Percentiles rank a stretch among this genome's conserved stretches.
Conservation (phyloP, 2,797 vertebrate genomes). For the Phoebastria nigripes region DNA sequence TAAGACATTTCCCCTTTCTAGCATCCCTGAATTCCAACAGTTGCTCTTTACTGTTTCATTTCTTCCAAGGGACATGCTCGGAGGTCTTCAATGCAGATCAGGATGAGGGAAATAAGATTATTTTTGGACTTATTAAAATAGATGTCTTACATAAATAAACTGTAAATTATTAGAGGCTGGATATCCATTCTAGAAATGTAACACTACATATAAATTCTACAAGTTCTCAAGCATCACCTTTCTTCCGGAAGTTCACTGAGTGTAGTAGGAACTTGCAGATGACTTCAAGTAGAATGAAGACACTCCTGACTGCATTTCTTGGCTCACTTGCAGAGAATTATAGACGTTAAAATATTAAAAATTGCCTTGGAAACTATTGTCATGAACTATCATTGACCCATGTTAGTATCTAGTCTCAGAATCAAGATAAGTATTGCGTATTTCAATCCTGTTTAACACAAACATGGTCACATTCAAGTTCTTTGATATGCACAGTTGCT, state of each 20-base stretch:
- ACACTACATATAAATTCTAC: neutral
- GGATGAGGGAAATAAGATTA: neutral
- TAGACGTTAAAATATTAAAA: conserved; percentile 11
- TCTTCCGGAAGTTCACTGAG: neutral
- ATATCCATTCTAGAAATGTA: neutral
- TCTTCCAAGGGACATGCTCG: neutral
- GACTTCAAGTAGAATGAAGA: conserved; percentile 1
- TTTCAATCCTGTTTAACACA: neutral
- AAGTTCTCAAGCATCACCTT: neutral
- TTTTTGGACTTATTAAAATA: neutral
- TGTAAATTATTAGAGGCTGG: neutral
- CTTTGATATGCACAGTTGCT: neutral
- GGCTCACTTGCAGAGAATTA: neutral
- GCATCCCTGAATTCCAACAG: neutral
- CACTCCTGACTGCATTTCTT: neutral
- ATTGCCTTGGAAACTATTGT: neutral
- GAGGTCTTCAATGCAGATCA: neutral
- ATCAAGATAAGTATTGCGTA: neutral
- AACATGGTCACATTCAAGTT: neutral
- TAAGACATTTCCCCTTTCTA: neutral
- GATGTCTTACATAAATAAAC: neutral
- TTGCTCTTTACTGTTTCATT: neutral
- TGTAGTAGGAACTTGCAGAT: neutral
- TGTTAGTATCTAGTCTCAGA: neutral
- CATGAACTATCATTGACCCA: neutral